Evolutionary conservation across 2,797 vertebrate species (phyloP).

Genomic region (Falco concolor): DNA sequence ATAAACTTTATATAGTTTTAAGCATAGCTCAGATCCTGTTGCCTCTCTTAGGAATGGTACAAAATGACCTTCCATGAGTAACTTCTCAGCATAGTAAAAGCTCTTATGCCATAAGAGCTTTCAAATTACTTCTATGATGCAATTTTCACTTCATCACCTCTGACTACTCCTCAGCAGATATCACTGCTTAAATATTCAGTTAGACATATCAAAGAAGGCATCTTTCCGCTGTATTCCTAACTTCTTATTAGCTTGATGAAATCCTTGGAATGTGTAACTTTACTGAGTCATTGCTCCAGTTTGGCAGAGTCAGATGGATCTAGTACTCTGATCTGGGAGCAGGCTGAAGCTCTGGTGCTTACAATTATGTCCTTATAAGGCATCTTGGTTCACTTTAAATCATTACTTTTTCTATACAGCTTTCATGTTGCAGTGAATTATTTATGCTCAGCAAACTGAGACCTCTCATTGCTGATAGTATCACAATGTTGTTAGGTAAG

Average conservation of each 20-base stretch:
- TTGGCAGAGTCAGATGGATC: neutral
- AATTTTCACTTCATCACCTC: neutral
- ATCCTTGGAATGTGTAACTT: neutral
- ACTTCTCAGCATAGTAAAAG: neutral
- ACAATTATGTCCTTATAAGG: neutral
- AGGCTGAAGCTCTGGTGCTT: neutral
- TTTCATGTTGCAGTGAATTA: neutral
- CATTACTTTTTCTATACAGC: neutral
- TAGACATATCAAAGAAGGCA: neutral
- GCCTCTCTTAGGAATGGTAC: neutral
- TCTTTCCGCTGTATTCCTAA: neutral
- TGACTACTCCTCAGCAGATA: neutral
- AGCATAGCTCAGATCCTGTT: neutral
- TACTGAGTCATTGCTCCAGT: neutral
- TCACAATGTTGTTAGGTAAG: neutral
- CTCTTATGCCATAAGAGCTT: neutral
- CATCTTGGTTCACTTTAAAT: neutral
- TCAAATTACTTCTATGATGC: neutral
- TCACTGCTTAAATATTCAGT: neutral
- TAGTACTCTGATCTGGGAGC: neutral
- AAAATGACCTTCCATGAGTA: neutral
- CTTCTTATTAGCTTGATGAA: constrained; percentile 12
- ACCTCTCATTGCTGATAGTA: neutral
- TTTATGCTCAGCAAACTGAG: neutral
- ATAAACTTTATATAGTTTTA: neutral